A percentile compares a stretch with the other conserved stretches of the same genome.
Conservation (phyloP, 1,140 invertebrate genomes). For the Drosophila pseudoananassae region DNA sequence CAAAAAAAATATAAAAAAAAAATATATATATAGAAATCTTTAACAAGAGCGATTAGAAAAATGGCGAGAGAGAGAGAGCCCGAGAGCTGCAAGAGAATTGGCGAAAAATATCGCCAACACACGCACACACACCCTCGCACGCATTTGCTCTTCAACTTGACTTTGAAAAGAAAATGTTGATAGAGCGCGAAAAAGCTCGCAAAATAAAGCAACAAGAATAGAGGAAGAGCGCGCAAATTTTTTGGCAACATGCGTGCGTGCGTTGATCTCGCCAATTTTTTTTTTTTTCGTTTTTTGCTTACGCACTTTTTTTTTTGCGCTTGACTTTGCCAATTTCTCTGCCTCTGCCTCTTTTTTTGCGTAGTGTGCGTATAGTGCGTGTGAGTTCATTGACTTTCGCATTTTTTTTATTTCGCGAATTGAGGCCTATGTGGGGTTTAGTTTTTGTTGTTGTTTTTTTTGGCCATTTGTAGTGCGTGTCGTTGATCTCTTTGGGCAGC, state of each 20-base stretch:
- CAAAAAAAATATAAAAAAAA: not conserved
- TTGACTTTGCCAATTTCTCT: conserved; percentile 40
- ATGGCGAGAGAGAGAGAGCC: conserved; percentile 11
- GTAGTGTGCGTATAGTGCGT: conserved; percentile 16
- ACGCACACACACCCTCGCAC: conserved; percentile 6
- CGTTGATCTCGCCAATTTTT: conserved; percentile 35
- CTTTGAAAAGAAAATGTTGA: conserved; percentile 81
- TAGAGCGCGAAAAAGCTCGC: conserved; percentile 28
- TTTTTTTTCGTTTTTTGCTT: not conserved
- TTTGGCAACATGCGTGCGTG: conserved; percentile 70
- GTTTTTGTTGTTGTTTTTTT: conserved; percentile 17
- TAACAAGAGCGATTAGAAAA: conserved; percentile 34
- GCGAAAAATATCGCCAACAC: conserved; percentile 39
- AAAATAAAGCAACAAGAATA: not conserved
- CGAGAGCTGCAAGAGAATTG: conserved; percentile 31
- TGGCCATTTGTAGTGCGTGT: conserved; percentile 67
- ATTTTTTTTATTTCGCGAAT: conserved; percentile 54
- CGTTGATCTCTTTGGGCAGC: conserved; percentile 72
- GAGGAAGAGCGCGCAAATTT: conserved; percentile 23
- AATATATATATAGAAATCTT: conserved; percentile 10
- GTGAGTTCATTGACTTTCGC: conserved; percentile 70
- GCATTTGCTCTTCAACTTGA: conserved; percentile 77
- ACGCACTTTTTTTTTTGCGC: conserved; percentile 31
- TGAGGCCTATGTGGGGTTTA: conserved; percentile 47
- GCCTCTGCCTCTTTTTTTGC: conserved; percentile 13